Conservation (phyloP, 2,888 invertebrate species). For the Drymonia ruficornis region DNA sequence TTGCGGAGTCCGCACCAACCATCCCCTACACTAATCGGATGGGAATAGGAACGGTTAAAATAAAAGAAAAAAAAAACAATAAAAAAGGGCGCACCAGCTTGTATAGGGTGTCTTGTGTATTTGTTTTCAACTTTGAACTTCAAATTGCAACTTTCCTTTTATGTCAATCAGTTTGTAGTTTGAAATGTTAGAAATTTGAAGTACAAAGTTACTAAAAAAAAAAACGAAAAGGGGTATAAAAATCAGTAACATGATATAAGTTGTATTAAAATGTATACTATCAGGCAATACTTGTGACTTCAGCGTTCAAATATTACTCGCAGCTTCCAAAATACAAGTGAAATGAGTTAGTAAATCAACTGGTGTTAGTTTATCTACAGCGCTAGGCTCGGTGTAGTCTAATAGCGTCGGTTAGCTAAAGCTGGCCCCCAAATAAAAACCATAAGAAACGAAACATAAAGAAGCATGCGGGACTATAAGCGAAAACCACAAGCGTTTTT, state of each 20-base stretch:
- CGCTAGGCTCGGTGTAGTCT: constrained; percentile 38
- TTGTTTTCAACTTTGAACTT: constrained; percentile 23
- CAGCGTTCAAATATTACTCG: background rate
- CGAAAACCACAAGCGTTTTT: constrained; percentile 80
- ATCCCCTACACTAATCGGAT: constrained; percentile 65
- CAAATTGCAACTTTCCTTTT: background rate
- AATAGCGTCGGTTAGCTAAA: constrained; percentile 46
- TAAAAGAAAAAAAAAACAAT: constrained; percentile 56
- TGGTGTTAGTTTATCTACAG: constrained; percentile 35
- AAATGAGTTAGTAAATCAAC: constrained; percentile 17
- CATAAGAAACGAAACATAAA: constrained; percentile 53
- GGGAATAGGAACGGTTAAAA: constrained; percentile 60
- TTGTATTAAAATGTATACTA: background rate
- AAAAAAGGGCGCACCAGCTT: constrained; percentile 63
- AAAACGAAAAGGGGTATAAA: constrained; percentile 3
- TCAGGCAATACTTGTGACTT: background rate
- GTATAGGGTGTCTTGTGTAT: constrained; percentile 10
- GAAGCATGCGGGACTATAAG: constrained; percentile 82
- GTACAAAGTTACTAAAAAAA: constrained; percentile 20
- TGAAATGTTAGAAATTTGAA: constrained; percentile 7
- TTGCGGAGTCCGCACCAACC: constrained; percentile 74
- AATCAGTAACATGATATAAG: background rate
- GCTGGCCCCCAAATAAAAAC: constrained; percentile 64
- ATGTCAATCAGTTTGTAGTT: background rate
- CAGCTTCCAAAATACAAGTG: background rate